These are phyloP conservation scores for Ptychochromis oligacanthus DNA, from an alignment of 2,113 vertebrate genomes.

Conservation along the genomic window DNA sequence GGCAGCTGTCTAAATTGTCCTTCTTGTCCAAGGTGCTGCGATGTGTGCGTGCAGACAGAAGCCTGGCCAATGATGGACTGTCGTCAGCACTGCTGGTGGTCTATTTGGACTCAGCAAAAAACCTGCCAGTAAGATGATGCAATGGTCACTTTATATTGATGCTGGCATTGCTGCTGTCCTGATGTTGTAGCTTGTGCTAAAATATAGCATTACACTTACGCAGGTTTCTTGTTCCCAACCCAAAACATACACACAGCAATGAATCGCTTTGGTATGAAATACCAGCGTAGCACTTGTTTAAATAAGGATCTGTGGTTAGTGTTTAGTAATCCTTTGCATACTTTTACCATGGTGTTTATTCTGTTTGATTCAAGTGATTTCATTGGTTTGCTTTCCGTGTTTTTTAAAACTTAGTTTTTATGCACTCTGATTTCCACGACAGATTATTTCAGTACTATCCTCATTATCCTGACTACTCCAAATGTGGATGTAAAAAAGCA, in stretches of 20 bases:
- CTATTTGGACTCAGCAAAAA: slow-evolving; percentile 93
- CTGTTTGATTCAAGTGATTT: slow-evolving; percentile 2
- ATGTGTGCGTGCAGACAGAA: slow-evolving; percentile 88
- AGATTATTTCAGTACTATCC: no score
- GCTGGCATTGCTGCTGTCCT: neutral
- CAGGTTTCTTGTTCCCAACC: slow-evolving; percentile 20
- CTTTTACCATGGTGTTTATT: neutral
- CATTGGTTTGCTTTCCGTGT: slow-evolving; percentile 8
- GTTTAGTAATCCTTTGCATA: neutral
- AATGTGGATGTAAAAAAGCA: neutral
- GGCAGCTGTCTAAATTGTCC: neutral
- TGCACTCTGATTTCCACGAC: neutral
- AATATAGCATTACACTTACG: neutral
- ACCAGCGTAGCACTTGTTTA: slow-evolving; percentile 9
- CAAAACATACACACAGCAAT: neutral
- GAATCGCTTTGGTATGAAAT: slow-evolving; percentile 34
- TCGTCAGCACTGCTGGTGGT: slow-evolving; percentile 93
- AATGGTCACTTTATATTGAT: neutral
- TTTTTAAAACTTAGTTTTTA: neutral
- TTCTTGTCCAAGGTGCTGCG: slow-evolving; percentile 82
- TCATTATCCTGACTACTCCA: neutral
- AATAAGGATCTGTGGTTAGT: slow-evolving; percentile 16
- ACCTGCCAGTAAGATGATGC: slow-evolving; percentile 89
- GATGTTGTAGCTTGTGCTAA: neutral
- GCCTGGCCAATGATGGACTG: slow-evolving; percentile 88